A percentile compares a stretch with the other conserved stretches of the same genome.
phyloP scores from a whole-genome alignment of 1,140 invertebrate genomes.

The Dinoponera quadriceps region DNA sequence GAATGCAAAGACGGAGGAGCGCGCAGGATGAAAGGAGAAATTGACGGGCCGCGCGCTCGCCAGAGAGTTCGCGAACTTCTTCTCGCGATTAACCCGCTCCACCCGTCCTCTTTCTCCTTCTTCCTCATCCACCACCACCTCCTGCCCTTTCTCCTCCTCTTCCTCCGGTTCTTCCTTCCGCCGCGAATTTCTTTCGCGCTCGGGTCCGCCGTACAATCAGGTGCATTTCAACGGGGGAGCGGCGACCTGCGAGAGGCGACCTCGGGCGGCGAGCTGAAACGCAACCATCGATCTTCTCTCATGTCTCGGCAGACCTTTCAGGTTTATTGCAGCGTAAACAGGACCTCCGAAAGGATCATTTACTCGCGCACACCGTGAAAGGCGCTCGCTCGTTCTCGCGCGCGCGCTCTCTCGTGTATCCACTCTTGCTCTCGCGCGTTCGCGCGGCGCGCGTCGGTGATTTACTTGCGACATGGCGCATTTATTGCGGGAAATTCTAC shows the following conservation, averaged over 20 bases:
- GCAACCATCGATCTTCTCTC: slow-evolving; percentile 33
- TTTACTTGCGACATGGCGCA: slow-evolving; percentile 21
- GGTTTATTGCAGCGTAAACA: slow-evolving; percentile 53
- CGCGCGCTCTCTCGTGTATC: neutral
- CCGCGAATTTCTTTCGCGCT: neutral
- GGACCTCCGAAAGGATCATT: slow-evolving; percentile 34
- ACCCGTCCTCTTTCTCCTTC: neutral
- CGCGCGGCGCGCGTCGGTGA: slow-evolving; percentile 9
- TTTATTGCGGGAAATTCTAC: slow-evolving; percentile 26
- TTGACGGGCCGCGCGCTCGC: neutral
- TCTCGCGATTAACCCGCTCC: slow-evolving; percentile 16
- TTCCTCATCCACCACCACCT: no score
- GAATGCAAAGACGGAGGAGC: neutral
- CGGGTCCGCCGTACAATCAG: slow-evolving; percentile 1
- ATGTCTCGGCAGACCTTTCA: slow-evolving; percentile 30
- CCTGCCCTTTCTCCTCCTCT: no score
- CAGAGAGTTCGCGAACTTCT: slow-evolving; percentile 4
- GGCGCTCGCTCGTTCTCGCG: neutral
- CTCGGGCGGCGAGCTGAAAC: slow-evolving; percentile 16
- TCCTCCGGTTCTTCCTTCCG: neutral
- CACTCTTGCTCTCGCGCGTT: neutral
- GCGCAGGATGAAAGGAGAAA: slow-evolving; percentile 21
- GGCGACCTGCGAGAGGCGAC: neutral
- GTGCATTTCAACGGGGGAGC: slow-evolving; percentile 14
- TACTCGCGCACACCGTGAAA: slow-evolving; percentile 11